Conservation (phyloP, 2,888 invertebrate species). For the Phasia obesa region DNA sequence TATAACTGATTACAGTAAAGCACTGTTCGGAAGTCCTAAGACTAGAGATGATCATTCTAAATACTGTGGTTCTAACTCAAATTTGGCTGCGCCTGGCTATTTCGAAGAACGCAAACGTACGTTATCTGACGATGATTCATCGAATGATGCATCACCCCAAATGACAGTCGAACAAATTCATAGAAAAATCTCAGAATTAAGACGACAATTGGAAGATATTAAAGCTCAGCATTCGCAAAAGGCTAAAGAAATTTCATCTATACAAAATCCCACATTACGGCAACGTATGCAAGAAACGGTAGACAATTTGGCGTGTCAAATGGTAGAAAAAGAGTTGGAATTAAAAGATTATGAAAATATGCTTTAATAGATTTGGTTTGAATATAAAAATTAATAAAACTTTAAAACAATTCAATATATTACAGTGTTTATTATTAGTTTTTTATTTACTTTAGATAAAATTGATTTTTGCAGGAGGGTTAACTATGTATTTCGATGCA, state of each 20-base stretch:
- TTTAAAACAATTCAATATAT: too few relatives aligned
- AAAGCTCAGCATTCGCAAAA: constrained; percentile 89
- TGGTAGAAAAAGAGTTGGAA: constrained; percentile 90
- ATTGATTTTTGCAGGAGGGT: too few relatives aligned
- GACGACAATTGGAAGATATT: constrained; percentile 89
- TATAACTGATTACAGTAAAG: constrained; percentile 80
- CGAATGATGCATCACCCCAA: constrained; percentile 77
- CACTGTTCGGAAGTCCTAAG: constrained; percentile 79
- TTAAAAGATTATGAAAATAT: constrained; percentile 80
- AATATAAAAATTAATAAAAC: background rate
- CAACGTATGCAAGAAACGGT: constrained; percentile 92
- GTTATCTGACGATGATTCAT: constrained; percentile 78
- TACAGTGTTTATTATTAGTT: too few relatives aligned
- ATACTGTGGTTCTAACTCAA: constrained; percentile 79
- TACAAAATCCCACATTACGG: constrained; percentile 91
- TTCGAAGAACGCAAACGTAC: constrained; percentile 79
- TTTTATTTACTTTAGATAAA: too few relatives aligned
- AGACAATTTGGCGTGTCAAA: constrained; percentile 90
- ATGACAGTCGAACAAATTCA: constrained; percentile 84
- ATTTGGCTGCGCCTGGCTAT: constrained; percentile 78
- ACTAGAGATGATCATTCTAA: constrained; percentile 72
- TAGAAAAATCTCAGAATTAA: constrained; percentile 87
- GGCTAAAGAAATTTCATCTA: constrained; percentile 91
- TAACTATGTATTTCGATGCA: too few relatives aligned
- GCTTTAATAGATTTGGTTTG: constrained; percentile 73